Evolutionary conservation across 2,113 vertebrate species (phyloP).

Genomic region (Alligator sinensis): DNA sequence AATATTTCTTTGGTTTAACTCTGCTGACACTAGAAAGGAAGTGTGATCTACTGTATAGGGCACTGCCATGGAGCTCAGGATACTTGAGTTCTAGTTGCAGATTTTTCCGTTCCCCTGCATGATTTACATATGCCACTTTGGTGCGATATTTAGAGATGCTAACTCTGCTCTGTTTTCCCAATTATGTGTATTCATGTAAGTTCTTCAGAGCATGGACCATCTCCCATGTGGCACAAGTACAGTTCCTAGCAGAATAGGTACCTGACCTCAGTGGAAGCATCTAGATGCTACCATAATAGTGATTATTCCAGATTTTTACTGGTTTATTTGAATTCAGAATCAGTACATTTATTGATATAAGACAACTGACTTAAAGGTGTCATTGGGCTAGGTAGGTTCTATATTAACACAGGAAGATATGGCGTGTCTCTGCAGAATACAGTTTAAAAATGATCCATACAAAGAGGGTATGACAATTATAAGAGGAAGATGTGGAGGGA

Average conservation of each 20-base stretch:
- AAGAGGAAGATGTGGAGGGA: neutral
- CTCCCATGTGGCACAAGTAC: neutral
- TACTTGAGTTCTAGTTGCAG: neutral
- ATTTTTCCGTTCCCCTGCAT: neutral
- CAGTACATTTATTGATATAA: neutral
- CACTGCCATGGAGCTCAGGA: neutral
- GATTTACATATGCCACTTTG: neutral
- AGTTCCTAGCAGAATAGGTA: neutral
- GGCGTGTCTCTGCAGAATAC: neutral
- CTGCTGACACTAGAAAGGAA: neutral
- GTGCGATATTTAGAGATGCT: neutral
- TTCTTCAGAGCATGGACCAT: neutral
- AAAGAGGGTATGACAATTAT: neutral
- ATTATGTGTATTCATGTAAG: neutral
- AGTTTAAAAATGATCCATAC: neutral
- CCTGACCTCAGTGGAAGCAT: neutral
- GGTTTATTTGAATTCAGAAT: neutral
- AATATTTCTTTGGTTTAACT: neutral
- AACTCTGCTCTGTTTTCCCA: neutral
- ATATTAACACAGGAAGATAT: neutral
- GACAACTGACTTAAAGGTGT: neutral
- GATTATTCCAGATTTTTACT: neutral
- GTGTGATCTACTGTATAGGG: neutral
- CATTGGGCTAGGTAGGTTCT: neutral
- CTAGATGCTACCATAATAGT: neutral